Base-by-base conservation (phyloP, 1,140 invertebrate species). In the Drosophila ficusphila region DNA sequence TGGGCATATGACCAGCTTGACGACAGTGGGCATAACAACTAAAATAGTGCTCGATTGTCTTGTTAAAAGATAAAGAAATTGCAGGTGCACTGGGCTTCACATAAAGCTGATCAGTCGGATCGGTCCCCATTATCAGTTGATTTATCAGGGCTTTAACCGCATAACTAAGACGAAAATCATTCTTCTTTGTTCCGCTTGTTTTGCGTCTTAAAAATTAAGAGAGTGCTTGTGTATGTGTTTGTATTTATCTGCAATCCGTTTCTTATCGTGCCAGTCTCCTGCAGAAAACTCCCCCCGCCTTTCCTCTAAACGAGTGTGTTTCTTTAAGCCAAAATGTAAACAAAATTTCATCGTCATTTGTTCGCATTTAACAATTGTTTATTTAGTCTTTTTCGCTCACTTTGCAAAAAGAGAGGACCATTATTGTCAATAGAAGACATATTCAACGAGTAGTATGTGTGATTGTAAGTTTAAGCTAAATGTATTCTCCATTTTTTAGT, bases 241-340 rank as follows among this genome's bases (percentile, higher is more conserved):
- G 51, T 61, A 76, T 64, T 86, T 86, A 88, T 85, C 81, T 81
- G 57, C 81, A 73, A 86, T 86, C 33, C 75, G 61, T 68, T 69
- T 47, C 82, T 85, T 86, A 86, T 86, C 82, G 67, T 68, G 27
- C 74, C 73, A 62, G 75, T 77, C 75, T 41, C 46, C 46, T 44
- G 9, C 21, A 42, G 23, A 44, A 27, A 27, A 48, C 70, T 46
- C 65, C 76, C 57, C 36, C 44, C 29, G 3, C 33, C 42, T 53
- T 27, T 42, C 21, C 19, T 27, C 21, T 42, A n/a, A 25, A n/a
- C n/a, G n/a, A n/a, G n/a, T 16, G 8, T 21, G 19, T 65, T 54
- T 8, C 11, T 4, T 14, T n/a, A 14, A 58, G 29, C 29, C 39
- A 6, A 73, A 83, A 86, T 83, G 79, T 83, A 86, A 83, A 83